These are phyloP conservation scores for Phylloscopus whistleri DNA, from an alignment of 2,113 vertebrate genomes.

Conservation along the genomic window DNA sequence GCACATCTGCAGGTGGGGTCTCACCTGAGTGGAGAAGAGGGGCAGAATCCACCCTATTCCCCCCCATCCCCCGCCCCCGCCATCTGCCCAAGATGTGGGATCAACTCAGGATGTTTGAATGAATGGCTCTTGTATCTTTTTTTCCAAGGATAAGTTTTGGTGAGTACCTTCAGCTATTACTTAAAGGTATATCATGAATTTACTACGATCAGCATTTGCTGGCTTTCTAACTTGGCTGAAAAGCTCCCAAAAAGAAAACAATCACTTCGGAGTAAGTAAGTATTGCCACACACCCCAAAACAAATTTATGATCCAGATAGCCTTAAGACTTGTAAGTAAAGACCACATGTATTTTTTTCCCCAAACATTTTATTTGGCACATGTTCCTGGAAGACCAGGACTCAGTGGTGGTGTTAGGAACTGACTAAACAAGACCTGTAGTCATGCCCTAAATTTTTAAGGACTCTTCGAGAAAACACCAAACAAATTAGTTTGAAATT, in stretches of 20 bases:
- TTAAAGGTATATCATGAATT: not conserved
- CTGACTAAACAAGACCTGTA: not conserved
- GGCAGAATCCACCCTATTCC: not conserved
- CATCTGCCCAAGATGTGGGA: not conserved
- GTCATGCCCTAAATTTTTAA: not conserved
- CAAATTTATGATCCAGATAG: not conserved
- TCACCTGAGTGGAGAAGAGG: not conserved
- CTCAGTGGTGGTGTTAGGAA: not conserved
- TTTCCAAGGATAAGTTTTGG: not conserved
- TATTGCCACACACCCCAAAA: not conserved
- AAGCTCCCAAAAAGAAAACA: not conserved
- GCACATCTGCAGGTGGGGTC: not conserved
- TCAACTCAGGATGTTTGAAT: not conserved
- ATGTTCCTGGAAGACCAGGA: conserved; percentile 11
- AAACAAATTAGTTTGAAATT: not conserved
- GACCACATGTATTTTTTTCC: not conserved
- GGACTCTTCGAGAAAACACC: not conserved
- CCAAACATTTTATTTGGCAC: conserved; percentile 41
- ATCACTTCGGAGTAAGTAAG: not conserved
- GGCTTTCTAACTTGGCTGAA: not conserved
- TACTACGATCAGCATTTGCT: not conserved
- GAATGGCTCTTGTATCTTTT: not conserved
- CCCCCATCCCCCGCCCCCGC: rapidly evolving
- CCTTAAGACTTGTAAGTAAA: conserved; percentile 4
- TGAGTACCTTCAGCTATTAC: not conserved